Conservation (phyloP, 2,797 vertebrate genomes). For the Hyperoplus immaculatus region DNA sequence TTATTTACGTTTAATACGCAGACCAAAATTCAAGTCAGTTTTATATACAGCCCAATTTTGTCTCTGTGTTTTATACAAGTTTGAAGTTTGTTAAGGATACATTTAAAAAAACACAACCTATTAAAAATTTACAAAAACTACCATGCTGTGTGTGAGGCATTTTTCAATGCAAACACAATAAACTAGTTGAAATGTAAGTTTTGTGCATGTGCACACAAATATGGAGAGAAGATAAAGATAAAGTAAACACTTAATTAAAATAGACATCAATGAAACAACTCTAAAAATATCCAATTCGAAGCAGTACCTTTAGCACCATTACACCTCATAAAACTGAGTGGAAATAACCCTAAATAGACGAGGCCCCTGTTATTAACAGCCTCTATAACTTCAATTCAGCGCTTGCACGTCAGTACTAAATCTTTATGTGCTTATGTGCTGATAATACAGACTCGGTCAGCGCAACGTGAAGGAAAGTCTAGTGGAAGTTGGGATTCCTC, state of each 20-base stretch:
- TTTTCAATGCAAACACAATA: too few species aligned
- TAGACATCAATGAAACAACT: neutral
- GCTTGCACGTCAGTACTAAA: conserved; percentile 32
- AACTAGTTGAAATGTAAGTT: neutral
- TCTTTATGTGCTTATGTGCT: conserved; percentile 26
- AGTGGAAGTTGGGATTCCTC: conserved; percentile 29
- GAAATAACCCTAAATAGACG: conserved; percentile 48
- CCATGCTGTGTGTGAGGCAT: too few species aligned
- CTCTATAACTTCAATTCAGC: conserved; percentile 40
- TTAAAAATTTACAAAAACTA: too few species aligned
- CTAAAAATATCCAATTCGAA: conserved; percentile 28
- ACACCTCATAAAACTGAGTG: conserved; percentile 53
- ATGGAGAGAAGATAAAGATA: neutral
- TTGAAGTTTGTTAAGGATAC: too few species aligned
- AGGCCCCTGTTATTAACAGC: conserved; percentile 39
- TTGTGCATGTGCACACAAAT: neutral
- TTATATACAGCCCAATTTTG: too few species aligned
- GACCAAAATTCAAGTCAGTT: too few species aligned
- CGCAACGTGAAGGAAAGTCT: conserved; percentile 2
- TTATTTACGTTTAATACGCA: neutral
- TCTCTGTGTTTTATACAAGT: too few species aligned
- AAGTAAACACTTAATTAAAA: neutral
- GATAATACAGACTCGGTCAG: conserved; percentile 21
- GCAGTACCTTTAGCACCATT: conserved; percentile 29
- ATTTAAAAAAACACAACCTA: too few species aligned